phyloP scores from a whole-genome alignment of 2,888 invertebrate species.

The Schrankia costaestrigalis region DNA sequence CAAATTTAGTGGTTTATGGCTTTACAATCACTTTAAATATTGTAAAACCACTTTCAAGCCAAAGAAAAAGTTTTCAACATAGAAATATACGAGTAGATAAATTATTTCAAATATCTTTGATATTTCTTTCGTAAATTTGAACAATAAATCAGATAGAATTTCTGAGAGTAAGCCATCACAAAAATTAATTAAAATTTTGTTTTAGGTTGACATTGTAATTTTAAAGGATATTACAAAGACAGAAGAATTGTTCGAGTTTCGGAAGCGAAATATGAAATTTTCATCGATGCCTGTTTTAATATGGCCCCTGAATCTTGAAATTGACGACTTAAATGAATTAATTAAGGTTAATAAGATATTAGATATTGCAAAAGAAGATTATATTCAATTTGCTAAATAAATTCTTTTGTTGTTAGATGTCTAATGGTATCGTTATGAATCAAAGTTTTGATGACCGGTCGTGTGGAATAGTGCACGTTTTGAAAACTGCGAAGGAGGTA shows the following conservation, averaged over 20 bases:
- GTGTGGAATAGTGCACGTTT: slow-evolving; percentile 10
- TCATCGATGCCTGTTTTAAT: slow-evolving; percentile 35
- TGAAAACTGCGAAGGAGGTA: slow-evolving; percentile 29
- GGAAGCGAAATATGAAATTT: slow-evolving; percentile 26
- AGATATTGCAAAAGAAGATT: slow-evolving; percentile 21
- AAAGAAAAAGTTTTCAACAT: no score
- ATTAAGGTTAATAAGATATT: slow-evolving; percentile 40
- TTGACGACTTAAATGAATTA: slow-evolving; percentile 38
- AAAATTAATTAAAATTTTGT: slow-evolving; percentile 14
- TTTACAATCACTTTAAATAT: no score
- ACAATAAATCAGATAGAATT: no score
- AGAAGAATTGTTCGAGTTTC: slow-evolving; percentile 32
- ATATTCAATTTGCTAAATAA: slow-evolving; percentile 16
- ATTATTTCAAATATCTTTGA: no score
- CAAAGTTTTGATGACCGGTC: slow-evolving; percentile 15
- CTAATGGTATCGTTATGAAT: slow-evolving; percentile 41
- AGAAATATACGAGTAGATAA: no score
- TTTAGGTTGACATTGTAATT: slow-evolving; percentile 41
- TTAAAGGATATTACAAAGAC: slow-evolving; percentile 34
- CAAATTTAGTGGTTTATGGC: no score
- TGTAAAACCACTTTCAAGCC: no score
- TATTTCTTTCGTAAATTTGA: no score
- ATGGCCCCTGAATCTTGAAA: slow-evolving; percentile 31
- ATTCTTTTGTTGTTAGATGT: slow-evolving; percentile 34
- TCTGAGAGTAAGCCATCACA: background rate